Evolutionary conservation across 2,888 invertebrate genomes (phyloP), one percentile per base, ranked within the genome.

Genomic region (Agriopis leucophaearia): DNA sequence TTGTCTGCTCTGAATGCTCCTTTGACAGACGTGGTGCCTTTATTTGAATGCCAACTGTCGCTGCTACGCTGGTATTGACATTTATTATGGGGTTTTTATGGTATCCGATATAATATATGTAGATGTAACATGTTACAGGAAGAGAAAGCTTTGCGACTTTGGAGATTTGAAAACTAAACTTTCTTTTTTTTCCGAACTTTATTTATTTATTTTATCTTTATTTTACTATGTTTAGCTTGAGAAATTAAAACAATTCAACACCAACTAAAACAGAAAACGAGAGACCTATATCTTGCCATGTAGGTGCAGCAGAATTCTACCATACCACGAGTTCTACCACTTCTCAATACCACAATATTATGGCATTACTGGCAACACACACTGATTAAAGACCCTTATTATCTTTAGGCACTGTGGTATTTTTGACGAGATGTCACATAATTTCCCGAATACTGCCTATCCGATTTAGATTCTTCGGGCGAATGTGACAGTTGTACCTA

Each of bases 1-100:
- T 89, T 88, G 87, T 88, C 80, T 79, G 83, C 72, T 70, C 70
- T 80, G 75, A 80, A 78, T 78, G 77, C 73, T 64, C 57, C 45
- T 65, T 66, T 58, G 72, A 75, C 73, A 70, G 72, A 62, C 61
- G 72, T 74, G 68, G 66, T 70, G 69, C 62, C 67, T 69, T 73
- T 73, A 74, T 74, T 74, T 71, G 69, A 74, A 69, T 73, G 66
- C 69, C 66, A 47, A 56, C 64, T 70, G 66, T 66, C 62, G 60
- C 60, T 67, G 64, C 62, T 42, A 44, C 60, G 15, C 35, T 60
- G 13, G 56, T 63, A 68, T 62, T 56, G 66, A 57, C 54, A 66
- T 58, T 68, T 62, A 60, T 58, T 60, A 63, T 51, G 59, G 61
- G 27, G 38, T 65, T 56, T 54, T 58, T 64, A 27, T 57, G 57